phyloP scores from a whole-genome alignment of 2,113 vertebrate species.

The Bungarus multicinctus region DNA sequence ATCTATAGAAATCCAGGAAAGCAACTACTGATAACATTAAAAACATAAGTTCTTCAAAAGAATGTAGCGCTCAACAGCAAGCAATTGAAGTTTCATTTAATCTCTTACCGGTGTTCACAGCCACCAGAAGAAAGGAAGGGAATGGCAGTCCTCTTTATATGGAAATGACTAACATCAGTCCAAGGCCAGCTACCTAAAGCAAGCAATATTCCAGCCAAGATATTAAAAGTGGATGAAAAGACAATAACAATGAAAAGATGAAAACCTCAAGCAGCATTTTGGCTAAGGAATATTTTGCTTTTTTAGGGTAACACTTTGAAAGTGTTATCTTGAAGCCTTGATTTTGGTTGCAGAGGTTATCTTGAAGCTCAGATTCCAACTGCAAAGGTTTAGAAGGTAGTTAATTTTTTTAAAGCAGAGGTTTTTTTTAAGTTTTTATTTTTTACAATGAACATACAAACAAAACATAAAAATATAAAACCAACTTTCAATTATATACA shows the following conservation, averaged over 20 bases:
- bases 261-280: conserved; percentile 9
- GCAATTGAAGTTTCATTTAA: not conserved
- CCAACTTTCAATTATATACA: no score
- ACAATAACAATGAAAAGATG: conserved; percentile 23
- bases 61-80: not conserved
- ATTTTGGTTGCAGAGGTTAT: not conserved
- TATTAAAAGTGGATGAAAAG: conserved; percentile 16
- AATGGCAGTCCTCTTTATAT: not conserved
- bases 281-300: conserved; percentile 19
- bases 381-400: not conserved
- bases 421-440: no score
- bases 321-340: not conserved
- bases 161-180: conserved; percentile 9
- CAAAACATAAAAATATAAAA: no score
- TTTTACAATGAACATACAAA: no score
- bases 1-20: not conserved
- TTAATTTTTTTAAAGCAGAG: not conserved
- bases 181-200: conserved; percentile 13
- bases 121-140: not conserved
- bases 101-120: not conserved
- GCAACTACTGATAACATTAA: not conserved
- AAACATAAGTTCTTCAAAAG: not conserved
- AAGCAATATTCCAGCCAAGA: conserved; percentile 17
- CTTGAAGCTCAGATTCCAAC: not conserved
- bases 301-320: not conserved